Percentiles rank a stretch among this genome's conserved stretches.
These are phyloP conservation scores for Zaprionus kolodkinae DNA, from an alignment of 1,140 invertebrate species.

Conservation along the genomic window DNA sequence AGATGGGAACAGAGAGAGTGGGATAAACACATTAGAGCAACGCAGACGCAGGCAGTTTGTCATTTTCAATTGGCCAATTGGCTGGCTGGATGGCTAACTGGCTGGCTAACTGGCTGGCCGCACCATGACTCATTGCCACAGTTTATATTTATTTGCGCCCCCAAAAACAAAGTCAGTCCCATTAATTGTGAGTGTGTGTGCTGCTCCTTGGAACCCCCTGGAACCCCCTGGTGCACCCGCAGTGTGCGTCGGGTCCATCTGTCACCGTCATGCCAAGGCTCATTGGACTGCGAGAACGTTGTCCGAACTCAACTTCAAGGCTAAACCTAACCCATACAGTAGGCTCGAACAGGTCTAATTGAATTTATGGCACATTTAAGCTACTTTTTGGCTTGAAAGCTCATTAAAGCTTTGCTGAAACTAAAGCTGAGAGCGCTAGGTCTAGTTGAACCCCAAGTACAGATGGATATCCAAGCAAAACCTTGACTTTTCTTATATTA, in stretches of 20 bases:
- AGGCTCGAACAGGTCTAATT: too few species aligned
- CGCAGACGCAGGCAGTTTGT: slow-evolving; percentile 1
- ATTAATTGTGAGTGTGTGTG: neutral
- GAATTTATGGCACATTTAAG: too few species aligned
- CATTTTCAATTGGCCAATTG: slow-evolving; percentile 5
- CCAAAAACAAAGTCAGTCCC: neutral
- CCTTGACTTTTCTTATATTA: too few species aligned
- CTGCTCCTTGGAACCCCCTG: too few species aligned
- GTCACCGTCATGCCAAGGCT: neutral
- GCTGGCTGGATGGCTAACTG: neutral
- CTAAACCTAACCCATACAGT: neutral
- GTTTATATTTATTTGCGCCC: slow-evolving; percentile 1
- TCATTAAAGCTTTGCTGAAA: neutral
- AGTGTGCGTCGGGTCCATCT: neutral
- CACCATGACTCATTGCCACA: neutral
- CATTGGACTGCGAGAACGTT: neutral
- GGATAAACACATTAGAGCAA: neutral
- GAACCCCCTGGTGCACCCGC: too few species aligned
- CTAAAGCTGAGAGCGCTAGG: too few species aligned
- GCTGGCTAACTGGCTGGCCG: neutral
- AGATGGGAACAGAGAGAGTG: neutral
- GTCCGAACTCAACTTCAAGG: neutral
- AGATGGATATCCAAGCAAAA: too few species aligned
- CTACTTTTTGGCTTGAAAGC: neutral
- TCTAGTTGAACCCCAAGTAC: too few species aligned